phyloP scores from a whole-genome alignment of 2,113 vertebrate species.

The Sylvietta virens region DNA sequence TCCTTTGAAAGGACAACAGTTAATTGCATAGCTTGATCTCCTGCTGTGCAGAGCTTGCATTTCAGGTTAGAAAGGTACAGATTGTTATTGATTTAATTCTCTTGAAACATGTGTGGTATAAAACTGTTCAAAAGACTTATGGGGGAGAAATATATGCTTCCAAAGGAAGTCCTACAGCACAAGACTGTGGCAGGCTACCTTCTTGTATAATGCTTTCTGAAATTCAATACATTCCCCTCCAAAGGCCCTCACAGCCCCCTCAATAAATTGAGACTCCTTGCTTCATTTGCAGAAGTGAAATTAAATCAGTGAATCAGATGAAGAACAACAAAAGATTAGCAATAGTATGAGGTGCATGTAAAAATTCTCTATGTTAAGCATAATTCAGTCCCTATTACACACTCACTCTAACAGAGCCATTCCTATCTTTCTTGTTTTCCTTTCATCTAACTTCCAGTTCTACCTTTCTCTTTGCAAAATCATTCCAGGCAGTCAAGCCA shows the following conservation, averaged over 20 bases:
- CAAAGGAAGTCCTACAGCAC: constrained; percentile 42
- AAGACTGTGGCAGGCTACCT: neutral
- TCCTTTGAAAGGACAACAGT: constrained; percentile 66
- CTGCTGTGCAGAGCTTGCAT: constrained; percentile 60
- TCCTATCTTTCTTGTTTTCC: neutral
- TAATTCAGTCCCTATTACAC: neutral
- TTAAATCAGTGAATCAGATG: constrained; percentile 49
- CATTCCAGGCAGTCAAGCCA: neutral
- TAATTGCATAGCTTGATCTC: constrained; percentile 66
- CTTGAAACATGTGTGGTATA: constrained; percentile 64
- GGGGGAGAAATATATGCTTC: constrained; percentile 45
- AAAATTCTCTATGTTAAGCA: neutral
- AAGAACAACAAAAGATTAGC: constrained; percentile 13
- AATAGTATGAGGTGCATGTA: neutral
- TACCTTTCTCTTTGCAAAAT: neutral
- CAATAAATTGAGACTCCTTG: neutral
- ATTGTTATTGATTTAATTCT: constrained; percentile 71
- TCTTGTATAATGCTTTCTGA: constrained; percentile 25
- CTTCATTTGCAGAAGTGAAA: constrained; percentile 34
- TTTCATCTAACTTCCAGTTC: neutral
- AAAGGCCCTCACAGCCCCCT: neutral
- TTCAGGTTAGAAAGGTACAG: constrained; percentile 64
- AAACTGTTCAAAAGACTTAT: constrained; percentile 62
- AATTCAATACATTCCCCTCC: constrained; percentile 10
- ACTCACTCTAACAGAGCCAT: neutral